Base-by-base conservation (phyloP, 2,888 invertebrate genomes). In the Andrena hattorfiana region DNA sequence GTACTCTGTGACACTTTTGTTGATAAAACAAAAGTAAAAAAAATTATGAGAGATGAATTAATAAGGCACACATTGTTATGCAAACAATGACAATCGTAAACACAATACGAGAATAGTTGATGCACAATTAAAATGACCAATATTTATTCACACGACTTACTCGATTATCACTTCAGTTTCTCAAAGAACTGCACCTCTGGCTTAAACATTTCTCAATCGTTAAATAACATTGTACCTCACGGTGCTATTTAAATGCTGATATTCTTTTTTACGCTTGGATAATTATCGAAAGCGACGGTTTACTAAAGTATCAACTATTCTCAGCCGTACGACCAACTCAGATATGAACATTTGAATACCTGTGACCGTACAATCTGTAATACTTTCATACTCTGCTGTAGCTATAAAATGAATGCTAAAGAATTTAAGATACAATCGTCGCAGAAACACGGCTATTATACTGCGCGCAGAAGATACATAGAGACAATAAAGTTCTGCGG, bases 321-420 rank as follows among this genome's bases (percentile, higher is more conserved):
- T 87, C 71, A 54, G 30, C 51, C 66, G 70, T 64, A 84, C 23
- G 30, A 67, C 30, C 23, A 76, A 78, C 20, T 70, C 76, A 69
- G 84, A 89, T 81, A 87, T 84, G 42, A 87, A 86, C 89, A 91
- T 80, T 87, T 85, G 79, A 87, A 90, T 93, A 93, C 92, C 93
- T 93, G 91, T 83, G 81, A 89, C 83, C 89, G 88, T 86, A 89
- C 85, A 87, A 89, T 90, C 87, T 91, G 89, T 90, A 90, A 89
- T 89, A 85, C 84, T 89, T 89, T 91, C 88, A 86, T 87, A 86
- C 87, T 82, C 89, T 86, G 88, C 89, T 83, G 85, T 85, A 77
- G 86, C 89, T 91, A 91, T 87, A 88, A 86, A 85, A 83, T 79
- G 69, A 77, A 76, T 72, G 77, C 82, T 89, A 87, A 83, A 85